phyloP scores from a whole-genome alignment of 2,113 vertebrate genomes.

The Oreocharis arfaki region DNA sequence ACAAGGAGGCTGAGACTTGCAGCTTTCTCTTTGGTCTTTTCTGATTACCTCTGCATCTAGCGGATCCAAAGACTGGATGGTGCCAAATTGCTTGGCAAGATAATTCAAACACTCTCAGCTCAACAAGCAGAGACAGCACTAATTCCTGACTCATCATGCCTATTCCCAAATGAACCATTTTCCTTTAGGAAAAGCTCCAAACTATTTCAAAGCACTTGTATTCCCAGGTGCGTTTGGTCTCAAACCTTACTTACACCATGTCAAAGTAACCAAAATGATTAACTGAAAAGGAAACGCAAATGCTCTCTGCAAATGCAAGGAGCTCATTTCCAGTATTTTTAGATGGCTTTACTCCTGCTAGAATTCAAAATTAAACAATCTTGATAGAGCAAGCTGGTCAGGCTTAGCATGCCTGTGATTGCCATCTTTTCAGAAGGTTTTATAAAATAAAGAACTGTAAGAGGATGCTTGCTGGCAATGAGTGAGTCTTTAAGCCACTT shows the following conservation, averaged over 20 bases:
- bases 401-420: background rate
- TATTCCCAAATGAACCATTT: background rate
- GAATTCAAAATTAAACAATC: background rate
- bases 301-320: background rate
- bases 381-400: background rate
- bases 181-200: background rate
- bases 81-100: constrained; percentile 23
- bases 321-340: background rate
- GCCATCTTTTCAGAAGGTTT: background rate
- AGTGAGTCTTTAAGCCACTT: background rate
- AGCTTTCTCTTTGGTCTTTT: background rate
- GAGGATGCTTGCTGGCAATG: background rate
- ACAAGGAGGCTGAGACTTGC: background rate
- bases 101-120: background rate
- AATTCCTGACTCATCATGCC: background rate
- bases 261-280: background rate
- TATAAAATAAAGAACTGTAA: background rate
- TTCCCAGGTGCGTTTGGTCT: background rate
- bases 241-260: background rate
- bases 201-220: background rate
- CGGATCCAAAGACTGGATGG: background rate
- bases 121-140: background rate
- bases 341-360: background rate
- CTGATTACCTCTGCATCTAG: background rate
- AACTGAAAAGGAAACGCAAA: too few species aligned